These are phyloP conservation scores for Diadromus collaris DNA, from an alignment of 2,888 invertebrate species.

Conservation along the genomic window DNA sequence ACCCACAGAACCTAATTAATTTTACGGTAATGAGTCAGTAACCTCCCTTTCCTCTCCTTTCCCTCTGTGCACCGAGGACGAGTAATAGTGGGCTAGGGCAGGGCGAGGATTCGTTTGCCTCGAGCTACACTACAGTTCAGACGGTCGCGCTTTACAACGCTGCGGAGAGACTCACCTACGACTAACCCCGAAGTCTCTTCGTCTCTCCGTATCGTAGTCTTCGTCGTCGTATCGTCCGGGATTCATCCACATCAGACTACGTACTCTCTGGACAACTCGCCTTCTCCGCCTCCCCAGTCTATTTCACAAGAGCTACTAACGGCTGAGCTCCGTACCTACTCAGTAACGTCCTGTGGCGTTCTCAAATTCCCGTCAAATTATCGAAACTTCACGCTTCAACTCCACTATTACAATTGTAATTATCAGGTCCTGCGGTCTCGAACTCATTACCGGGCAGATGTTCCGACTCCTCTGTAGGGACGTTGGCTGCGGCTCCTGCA, in stretches of 20 bases:
- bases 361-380: slow-evolving; percentile 22
- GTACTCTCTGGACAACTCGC: slow-evolving; percentile 28
- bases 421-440: background rate
- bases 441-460: slow-evolving; percentile 3
- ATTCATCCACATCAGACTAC: slow-evolving; percentile 14
- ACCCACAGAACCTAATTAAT: slow-evolving; percentile 76
- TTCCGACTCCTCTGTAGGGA: background rate
- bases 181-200: slow-evolving; percentile 42
- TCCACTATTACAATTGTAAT: slow-evolving; percentile 2
- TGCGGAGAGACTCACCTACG: slow-evolving; percentile 45
- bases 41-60: slow-evolving; percentile 56
- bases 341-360: background rate
- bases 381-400: slow-evolving; percentile 12
- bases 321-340: slow-evolving; percentile 19
- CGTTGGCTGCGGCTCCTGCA: background rate
- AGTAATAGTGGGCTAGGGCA: slow-evolving; percentile 44
- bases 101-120: slow-evolving; percentile 58
- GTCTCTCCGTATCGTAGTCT: slow-evolving; percentile 32
- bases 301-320: slow-evolving; percentile 23
- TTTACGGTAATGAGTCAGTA: slow-evolving; percentile 73
- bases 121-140: slow-evolving; percentile 42
- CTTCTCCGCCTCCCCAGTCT: slow-evolving; percentile 11
- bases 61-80: slow-evolving; percentile 59
- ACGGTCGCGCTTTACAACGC: slow-evolving; percentile 40
- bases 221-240: slow-evolving; percentile 7